These are phyloP conservation scores for Tenthredo livida DNA, from an alignment of 2,888 invertebrate genomes.

Conservation along the genomic window DNA sequence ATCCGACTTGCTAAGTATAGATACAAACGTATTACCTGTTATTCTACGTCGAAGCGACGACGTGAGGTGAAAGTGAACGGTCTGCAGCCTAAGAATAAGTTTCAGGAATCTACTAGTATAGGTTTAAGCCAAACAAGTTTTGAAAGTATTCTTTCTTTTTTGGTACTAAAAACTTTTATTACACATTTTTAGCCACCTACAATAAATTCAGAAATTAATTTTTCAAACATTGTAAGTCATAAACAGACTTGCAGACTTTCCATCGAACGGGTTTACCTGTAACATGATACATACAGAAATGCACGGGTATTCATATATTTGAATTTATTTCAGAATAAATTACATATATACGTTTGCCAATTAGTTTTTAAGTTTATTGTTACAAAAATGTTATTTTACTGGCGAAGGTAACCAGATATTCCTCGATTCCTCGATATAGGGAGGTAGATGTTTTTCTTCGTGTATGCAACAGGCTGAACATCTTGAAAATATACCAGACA, in stretches of 20 bases:
- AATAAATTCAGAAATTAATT: background rate
- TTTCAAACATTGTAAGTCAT: background rate
- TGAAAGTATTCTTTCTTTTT: background rate
- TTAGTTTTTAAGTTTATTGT: background rate
- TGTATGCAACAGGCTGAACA: background rate
- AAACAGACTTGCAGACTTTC: background rate
- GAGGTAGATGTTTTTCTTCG: background rate
- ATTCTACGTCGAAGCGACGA: background rate
- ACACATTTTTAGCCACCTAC: background rate
- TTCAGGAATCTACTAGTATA: slow-evolving; percentile 23
- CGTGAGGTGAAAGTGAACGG: slow-evolving; percentile 41
- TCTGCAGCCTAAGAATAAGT: slow-evolving; percentile 20
- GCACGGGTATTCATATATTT: background rate
- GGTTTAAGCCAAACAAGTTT: background rate
- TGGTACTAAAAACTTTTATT: background rate
- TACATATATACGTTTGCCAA: background rate
- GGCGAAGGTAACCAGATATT: background rate
- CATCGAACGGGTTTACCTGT: background rate
- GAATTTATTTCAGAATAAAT: background rate
- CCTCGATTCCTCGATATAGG: background rate
- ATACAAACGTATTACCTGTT: background rate
- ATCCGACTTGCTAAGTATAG: background rate
- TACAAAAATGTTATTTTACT: background rate
- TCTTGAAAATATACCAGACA: background rate
- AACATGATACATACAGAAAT: slow-evolving; percentile 5